These are phyloP conservation scores for Hiodon alosoides DNA, from an alignment of 2,113 vertebrate genomes.

Conservation along the genomic window DNA sequence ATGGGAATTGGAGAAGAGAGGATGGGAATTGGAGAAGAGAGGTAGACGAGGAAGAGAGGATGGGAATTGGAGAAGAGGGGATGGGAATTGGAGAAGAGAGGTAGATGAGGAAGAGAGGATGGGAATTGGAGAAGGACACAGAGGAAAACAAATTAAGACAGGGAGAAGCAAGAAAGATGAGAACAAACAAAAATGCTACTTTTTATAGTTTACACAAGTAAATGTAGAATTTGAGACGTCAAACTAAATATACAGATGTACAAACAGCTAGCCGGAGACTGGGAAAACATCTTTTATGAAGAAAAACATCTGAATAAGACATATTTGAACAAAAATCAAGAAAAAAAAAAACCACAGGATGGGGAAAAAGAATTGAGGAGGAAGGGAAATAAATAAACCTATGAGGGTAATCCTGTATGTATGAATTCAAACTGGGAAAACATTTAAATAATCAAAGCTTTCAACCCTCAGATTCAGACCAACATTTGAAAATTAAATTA, in stretches of 20 bases:
- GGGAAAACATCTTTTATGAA: neutral
- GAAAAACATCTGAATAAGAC: slow-evolving; percentile 6
- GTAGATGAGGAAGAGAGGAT: neutral
- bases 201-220: neutral
- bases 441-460: too few species aligned
- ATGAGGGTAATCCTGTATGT: neutral
- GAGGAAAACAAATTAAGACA: neutral
- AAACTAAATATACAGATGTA: neutral
- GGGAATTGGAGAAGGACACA: neutral
- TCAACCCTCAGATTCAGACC: too few species aligned
- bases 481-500: neutral
- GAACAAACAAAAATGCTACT: neutral
- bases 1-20: too few species aligned
- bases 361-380: neutral
- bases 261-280: neutral
- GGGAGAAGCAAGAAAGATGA: neutral
- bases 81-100: neutral
- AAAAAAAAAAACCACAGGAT: too few species aligned
- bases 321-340: neutral
- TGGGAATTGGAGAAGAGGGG: slow-evolving; percentile 45
- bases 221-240: slow-evolving; percentile 5
- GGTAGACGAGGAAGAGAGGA: slow-evolving; percentile 37
- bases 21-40: slow-evolving; percentile 24
- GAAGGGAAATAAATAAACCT: neutral
- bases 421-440: neutral